Evolutionary conservation across 2,888 invertebrate species (phyloP), one percentile per base, ranked within the genome.

Genomic region (Chymomyza procnemis): DNA sequence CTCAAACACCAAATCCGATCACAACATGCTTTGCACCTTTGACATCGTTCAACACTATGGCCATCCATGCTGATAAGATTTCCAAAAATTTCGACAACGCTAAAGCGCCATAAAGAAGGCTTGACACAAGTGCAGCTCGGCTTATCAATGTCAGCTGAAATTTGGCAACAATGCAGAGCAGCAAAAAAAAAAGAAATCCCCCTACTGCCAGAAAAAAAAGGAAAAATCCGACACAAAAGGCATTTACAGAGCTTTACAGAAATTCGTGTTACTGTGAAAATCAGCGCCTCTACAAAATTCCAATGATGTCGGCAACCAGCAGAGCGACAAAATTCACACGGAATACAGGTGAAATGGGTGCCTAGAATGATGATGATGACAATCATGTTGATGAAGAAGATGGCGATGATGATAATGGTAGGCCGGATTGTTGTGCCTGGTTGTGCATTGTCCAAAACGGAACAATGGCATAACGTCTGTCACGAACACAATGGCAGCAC

Each of bases 221-320:
- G 5, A 2, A 6, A 18, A 50, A 50, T 50, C 16, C 48, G 48
- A 50, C 62, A 85, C 84, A 84, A 83, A 79, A 66, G 79, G 52
- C 54, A 72, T 72, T 72, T 72, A 61, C 74, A 66, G 74, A 79
- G 61, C 56, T 26, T 68, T 67, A 12, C 67, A 64, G 14, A 54
- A 14, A 21, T 9, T 21, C 54, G 21, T 41, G 85, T 61, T 69
- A 80, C 80, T 83, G 83, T 71, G 70, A 75, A 77, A 83, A 85
- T 69, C 78, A 21, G 68, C 74, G 63, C 70, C 48, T 18, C 16
- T 48, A 6, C 48, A 48, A 50, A 50, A 50, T 50, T 50, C 50
- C 50, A 50, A 50, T 50, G 50, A 16, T 18, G 19, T 6, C 18
- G 50, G 3, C 18, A 50, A 16, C 12, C 34, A 12, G 18, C 16